Conservation (phyloP, 2,113 vertebrate species). For the Macrotus californicus region DNA sequence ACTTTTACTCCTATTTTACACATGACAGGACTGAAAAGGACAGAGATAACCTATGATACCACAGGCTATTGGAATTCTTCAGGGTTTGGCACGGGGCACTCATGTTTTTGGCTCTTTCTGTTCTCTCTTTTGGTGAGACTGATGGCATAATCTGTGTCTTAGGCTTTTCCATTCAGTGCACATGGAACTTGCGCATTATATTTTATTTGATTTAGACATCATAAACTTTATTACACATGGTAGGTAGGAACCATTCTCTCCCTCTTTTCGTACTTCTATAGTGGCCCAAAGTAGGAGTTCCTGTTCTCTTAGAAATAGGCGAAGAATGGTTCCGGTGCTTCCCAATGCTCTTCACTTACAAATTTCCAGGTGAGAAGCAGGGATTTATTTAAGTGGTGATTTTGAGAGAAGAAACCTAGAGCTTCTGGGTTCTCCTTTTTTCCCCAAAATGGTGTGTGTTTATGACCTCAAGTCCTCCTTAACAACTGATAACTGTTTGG, state of each 20-base stretch:
- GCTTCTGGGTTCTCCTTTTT: background rate
- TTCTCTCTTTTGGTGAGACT: background rate
- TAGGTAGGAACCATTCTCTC: background rate
- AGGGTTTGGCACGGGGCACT: background rate
- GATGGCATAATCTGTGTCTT: background rate
- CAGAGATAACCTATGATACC: background rate
- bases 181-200: background rate
- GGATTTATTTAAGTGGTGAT: background rate
- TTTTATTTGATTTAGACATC: background rate
- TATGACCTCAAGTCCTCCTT: background rate
- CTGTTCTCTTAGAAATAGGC: background rate
- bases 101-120: background rate
- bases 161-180: no score
- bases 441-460: background rate
- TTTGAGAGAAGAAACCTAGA: background rate
- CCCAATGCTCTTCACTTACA: background rate
- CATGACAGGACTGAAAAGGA: background rate
- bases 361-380: background rate
- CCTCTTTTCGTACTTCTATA: background rate
- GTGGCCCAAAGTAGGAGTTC: background rate
- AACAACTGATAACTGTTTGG: background rate
- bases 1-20: background rate
- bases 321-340: background rate
- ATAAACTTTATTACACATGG: background rate
- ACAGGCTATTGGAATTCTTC: accelerated